Evolutionary conservation across 2,888 invertebrate species (phyloP), one percentile per base, ranked within the genome.

Genomic region (Mimas tiliae): DNA sequence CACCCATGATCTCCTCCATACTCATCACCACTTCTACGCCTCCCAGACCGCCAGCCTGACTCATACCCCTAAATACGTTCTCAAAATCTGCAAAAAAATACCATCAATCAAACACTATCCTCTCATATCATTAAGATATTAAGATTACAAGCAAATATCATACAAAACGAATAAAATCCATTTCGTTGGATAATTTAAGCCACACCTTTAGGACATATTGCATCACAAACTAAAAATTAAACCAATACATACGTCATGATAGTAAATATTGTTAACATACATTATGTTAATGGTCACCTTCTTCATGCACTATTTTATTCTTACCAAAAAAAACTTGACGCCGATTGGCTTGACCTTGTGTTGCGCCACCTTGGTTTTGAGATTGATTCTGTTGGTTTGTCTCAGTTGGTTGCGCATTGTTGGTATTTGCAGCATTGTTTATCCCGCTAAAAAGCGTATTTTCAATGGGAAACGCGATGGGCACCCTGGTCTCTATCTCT

Each of bases 21-120:
- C 86, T 88, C 87, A 89, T 88, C 48, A 90, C 83, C 2, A 90
- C 86, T 69, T 89, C 90, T 4, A 89, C 84, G 7, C 84, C 85
- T 33, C 83, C 81, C 34, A 86, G 71, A 34, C 72, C 70, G 27
- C 76, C 82, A 11, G 75, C 71, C 67, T 84, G 86, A 66, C 80
- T 80, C 73, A 88, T 70, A 21, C 82, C 81, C 66, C 86, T 82
- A 68, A 90, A 80, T 63, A 88, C 68, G 76, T 85, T 87, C 72
- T 88, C 87, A 68, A 89, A 80, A 74, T 88, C 89, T 87, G 78
- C 66, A 66, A 73, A 62, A 69, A 69, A 21, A 64, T 58, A 66
- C 8, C 16, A 7, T 42, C 12, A 0, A 19, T 19, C 6, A 3
- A 55, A 34, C 1, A 42, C 16, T 19, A 38, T 38, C 16, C 3